Conservation (phyloP, 2,113 vertebrate species). For the Corvus cornix region DNA sequence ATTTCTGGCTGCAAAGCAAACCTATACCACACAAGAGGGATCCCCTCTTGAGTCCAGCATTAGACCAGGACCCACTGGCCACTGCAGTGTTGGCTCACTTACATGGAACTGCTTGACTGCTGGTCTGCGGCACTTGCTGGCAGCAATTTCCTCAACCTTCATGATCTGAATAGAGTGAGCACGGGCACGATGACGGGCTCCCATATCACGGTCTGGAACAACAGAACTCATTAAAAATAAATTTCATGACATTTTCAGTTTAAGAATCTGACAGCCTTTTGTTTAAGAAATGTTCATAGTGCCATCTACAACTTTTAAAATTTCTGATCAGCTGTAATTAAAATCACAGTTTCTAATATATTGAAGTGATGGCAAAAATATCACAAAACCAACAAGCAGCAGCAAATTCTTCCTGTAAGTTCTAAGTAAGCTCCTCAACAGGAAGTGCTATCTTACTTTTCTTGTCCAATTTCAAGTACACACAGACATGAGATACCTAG, state of each 20-base stretch:
- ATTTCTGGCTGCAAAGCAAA: neutral
- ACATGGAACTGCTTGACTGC: conserved; percentile 99
- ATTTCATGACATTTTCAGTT: neutral
- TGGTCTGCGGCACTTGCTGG: conserved; percentile 94
- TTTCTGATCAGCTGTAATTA: neutral
- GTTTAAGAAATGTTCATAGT: neutral
- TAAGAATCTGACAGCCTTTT: neutral
- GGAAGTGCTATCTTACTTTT: neutral
- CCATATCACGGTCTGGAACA: conserved; percentile 91
- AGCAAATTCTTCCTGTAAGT: neutral
- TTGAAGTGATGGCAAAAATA: neutral
- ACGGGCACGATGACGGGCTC: conserved; percentile 91
- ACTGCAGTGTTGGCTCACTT: conserved; percentile 48
- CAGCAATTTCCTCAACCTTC: conserved; percentile 94
- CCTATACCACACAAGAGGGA: neutral
- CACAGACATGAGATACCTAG: rapidly evolving
- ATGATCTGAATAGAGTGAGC: conserved; percentile 97
- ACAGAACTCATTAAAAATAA: neutral
- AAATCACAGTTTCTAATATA: neutral
- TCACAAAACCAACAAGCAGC: neutral
- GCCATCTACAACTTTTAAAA: neutral
- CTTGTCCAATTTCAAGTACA: neutral
- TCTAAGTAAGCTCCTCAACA: neutral
- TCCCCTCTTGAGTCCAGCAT: rapidly evolving
- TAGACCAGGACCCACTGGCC: neutral